Base-by-base conservation (phyloP, 1,140 invertebrate genomes). In the Ephestia elutella region DNA sequence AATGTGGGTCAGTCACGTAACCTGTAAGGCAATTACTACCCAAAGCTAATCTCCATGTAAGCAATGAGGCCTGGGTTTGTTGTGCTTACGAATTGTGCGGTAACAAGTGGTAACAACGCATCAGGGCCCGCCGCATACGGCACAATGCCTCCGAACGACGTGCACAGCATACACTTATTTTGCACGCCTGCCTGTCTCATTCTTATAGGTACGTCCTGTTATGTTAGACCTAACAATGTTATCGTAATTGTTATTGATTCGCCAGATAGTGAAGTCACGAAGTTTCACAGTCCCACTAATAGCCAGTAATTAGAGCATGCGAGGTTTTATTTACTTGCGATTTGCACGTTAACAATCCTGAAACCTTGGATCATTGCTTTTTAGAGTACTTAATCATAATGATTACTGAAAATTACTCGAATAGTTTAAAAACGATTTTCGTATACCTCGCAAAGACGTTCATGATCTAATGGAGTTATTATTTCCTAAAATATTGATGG, bases 101-200 rank as follows among this genome's bases (percentile, higher is more conserved):
- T 64, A 68, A 68, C 59, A 57, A 44, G 56, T 57, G 59, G 66
- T 64, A 68, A 68, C 59, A 57, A 44, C 13, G 38, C 44, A 54
- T 15, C 32, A 13, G 38, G 53, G 35, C 30, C 32, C 48, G 21
- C 51, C 49, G 58, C 54, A 57, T 57, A 49, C 15, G 8, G 54
- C 5, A 61, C 62, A 63, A 64, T 58, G 57, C 57, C 56, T 38
- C 2, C 53, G 18, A 15, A 25, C 55, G 54, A 57, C 60, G 56
- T 54, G 56, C 51, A 21, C 53, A 48, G 60, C 51, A 54, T 62
- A 35, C 13, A 48, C 51, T 55, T 54, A 30, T 53, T 53, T 53
- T 53, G 50, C 55, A 30, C 48, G 59, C 20, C 49, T 25, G 21
- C 21, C 21, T 7, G 21, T 25, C 21, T 44, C 2, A 15, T 2